Evolutionary conservation across 2,888 invertebrate genomes (phyloP).

Genomic region (Hypomecis punctinalis): DNA sequence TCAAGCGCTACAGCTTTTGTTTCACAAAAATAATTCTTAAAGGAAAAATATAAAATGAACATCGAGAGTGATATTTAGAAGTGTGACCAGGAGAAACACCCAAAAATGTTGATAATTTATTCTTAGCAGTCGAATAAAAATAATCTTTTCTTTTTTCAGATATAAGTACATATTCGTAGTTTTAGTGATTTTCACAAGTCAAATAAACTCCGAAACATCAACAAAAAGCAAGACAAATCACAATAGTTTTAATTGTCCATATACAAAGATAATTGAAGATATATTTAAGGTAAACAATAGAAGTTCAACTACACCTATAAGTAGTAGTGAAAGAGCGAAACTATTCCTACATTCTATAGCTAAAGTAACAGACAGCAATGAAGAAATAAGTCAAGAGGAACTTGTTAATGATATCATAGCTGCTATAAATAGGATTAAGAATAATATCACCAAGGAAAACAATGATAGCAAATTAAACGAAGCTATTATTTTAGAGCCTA

Average conservation of each 20-base stretch:
- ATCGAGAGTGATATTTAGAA: no score
- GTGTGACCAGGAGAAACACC: no score
- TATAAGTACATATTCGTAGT: constrained; percentile 61
- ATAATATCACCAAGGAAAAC: constrained; percentile 61
- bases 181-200: constrained; percentile 46
- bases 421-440: constrained; percentile 76
- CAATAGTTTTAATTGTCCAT: constrained; percentile 69
- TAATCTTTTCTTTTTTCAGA: constrained; percentile 54
- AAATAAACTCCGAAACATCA: constrained; percentile 47
- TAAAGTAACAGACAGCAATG: constrained; percentile 66
- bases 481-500: constrained; percentile 69
- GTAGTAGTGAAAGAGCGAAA: constrained; percentile 82
- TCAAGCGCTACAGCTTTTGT: no score
- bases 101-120: no score
- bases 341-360: constrained; percentile 85
- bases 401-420: constrained; percentile 75
- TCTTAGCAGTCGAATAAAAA: no score
- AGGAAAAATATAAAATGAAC: no score
- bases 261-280: constrained; percentile 75
- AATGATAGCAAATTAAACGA: constrained; percentile 67
- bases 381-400: constrained; percentile 66
- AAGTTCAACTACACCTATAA: constrained; percentile 52
- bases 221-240: constrained; percentile 41
- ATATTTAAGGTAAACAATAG: constrained; percentile 73
- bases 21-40: no score